Percentiles rank a stretch among this genome's conserved stretches.
Evolutionary conservation across 2,797 vertebrate genomes (phyloP).

Genomic region (Danio aesculapii): DNA sequence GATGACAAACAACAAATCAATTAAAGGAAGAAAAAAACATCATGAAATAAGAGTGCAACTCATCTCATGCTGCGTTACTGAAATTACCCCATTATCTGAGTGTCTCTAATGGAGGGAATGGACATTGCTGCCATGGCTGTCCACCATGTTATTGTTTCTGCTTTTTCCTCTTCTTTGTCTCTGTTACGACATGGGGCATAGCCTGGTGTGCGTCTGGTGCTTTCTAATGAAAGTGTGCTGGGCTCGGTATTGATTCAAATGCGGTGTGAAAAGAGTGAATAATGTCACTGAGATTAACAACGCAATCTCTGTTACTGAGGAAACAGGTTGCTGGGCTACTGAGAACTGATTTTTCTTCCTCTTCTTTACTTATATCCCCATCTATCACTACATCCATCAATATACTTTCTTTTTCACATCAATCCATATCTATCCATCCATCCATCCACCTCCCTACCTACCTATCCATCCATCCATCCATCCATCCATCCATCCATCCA

Average conservation of each 20-base stretch:
- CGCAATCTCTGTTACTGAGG: constrained; percentile 33
- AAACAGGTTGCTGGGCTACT: constrained; percentile 40
- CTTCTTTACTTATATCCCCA: not conserved
- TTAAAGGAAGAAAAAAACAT: not conserved
- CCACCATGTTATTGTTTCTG: constrained; percentile 43
- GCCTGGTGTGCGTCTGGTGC: constrained; percentile 37
- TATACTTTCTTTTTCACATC: not conserved
- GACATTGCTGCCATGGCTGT: constrained; percentile 38
- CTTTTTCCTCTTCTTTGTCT: constrained; percentile 21
- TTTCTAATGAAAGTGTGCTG: constrained; percentile 53
- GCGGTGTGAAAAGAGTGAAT: constrained; percentile 52
- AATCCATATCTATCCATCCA: not conserved
- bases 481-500: not conserved
- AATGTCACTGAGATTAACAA: constrained; percentile 54
- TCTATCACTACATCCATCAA: no score
- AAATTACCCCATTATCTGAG: constrained; percentile 44
- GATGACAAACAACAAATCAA: not conserved
- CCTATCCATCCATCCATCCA: not conserved
- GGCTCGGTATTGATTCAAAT: constrained; percentile 59
- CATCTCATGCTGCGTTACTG: constrained; percentile 44
- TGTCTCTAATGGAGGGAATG: constrained; percentile 16
- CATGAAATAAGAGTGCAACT: not conserved
- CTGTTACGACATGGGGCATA: constrained; percentile 33
- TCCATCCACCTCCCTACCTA: no score
- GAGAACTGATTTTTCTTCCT: constrained; percentile 26